Conservation (phyloP, 1,140 invertebrate species). For the Varroa destructor region DNA sequence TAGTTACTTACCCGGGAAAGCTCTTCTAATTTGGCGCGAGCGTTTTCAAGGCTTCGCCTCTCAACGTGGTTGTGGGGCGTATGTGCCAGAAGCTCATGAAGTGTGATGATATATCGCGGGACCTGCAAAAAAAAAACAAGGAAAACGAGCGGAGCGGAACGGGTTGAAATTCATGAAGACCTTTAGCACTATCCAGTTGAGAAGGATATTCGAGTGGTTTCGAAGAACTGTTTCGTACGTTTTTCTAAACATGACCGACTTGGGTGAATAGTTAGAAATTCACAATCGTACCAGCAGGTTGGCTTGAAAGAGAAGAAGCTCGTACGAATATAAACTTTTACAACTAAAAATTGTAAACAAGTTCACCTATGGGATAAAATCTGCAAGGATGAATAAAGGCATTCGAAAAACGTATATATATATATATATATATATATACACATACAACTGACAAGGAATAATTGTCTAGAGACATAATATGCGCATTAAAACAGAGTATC, state of each 20-base stretch:
- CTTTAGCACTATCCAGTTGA: background rate
- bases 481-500: no score
- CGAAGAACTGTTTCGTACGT: no score
- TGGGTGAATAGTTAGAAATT: no score
- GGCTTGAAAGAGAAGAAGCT: no score
- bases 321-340: no score
- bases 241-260: background rate
- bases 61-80: constrained; percentile 91
- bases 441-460: no score
- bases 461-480: no score
- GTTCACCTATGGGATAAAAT: no score
- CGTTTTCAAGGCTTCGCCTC: constrained; percentile 70
- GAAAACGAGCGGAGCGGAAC: constrained; percentile 18
- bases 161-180: background rate
- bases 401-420: background rate
- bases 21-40: constrained; percentile 72
- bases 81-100: constrained; percentile 77
- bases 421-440: no score
- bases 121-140: constrained; percentile 48
- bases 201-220: background rate
- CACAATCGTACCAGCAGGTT: no score
- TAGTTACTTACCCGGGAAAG: constrained; percentile 51
- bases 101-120: constrained; percentile 76
- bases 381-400: no score
- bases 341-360: no score